phyloP scores from a whole-genome alignment of 64 coral and sea anemone species.

The Pachyseris speciosa region DNA sequence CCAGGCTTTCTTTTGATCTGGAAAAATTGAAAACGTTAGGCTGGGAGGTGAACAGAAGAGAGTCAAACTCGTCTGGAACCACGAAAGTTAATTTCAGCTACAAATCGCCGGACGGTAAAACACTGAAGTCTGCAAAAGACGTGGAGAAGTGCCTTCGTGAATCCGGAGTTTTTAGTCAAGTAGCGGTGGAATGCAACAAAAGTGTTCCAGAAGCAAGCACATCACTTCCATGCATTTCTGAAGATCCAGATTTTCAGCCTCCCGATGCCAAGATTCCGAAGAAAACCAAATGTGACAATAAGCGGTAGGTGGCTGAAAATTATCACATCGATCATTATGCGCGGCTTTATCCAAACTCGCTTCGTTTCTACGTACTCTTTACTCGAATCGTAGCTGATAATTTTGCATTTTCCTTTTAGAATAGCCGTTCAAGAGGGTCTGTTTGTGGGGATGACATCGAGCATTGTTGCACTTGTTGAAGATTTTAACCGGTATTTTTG shows the following conservation, averaged over 20 bases:
- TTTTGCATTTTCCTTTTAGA: too few species aligned
- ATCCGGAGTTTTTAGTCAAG: not conserved
- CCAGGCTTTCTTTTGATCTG: not conserved
- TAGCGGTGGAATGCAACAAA: not conserved
- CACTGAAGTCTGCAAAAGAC: not conserved
- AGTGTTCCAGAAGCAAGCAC: not conserved
- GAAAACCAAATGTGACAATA: not conserved
- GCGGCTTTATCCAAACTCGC: too few species aligned
- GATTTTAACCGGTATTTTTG: not conserved
- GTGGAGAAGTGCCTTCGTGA: not conserved
- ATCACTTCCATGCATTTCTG: not conserved
- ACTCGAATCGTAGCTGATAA: too few species aligned
- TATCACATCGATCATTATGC: too few species aligned
- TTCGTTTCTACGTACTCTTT: too few species aligned
- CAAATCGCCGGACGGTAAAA: not conserved
- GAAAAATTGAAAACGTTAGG: not conserved
- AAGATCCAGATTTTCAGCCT: not conserved
- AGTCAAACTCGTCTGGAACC: not conserved
- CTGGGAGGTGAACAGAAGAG: not conserved
- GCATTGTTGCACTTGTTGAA: not conserved
- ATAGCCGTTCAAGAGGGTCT: not conserved
- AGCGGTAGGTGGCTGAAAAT: not conserved
- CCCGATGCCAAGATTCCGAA: not conserved
- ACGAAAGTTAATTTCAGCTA: too few species aligned
- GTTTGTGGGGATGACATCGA: not conserved